These are phyloP conservation scores for Lithophane ornitopus DNA, from an alignment of 2,888 invertebrate species.

Conservation along the genomic window DNA sequence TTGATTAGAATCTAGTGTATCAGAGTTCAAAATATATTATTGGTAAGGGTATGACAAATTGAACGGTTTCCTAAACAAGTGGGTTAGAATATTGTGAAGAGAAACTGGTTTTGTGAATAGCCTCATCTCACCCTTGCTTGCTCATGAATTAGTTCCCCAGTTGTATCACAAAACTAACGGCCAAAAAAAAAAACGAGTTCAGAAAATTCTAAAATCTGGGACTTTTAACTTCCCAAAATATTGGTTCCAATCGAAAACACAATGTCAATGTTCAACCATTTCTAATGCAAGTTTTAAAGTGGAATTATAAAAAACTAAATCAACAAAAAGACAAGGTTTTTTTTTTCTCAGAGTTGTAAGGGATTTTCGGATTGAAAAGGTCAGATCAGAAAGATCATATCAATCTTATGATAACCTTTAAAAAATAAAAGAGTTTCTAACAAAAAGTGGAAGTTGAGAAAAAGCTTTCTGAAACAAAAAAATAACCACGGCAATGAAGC, in stretches of 20 bases:
- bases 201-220: neutral
- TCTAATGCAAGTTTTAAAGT: too few species aligned
- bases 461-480: neutral
- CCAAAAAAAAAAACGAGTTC: neutral
- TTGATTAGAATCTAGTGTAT: constrained; percentile 22
- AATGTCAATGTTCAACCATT: neutral
- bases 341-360: neutral
- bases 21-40: neutral
- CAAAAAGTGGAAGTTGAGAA: neutral
- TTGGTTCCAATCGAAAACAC: neutral
- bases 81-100: neutral
- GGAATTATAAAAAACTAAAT: neutral
- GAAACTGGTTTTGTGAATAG: constrained; percentile 6
- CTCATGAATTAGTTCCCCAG: neutral
- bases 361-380: neutral
- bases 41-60: neutral
- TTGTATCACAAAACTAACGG: neutral
- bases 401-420: neutral
- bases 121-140: constrained; percentile 8
- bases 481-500: too few species aligned
- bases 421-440: too few species aligned
- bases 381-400: neutral
- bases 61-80: neutral
- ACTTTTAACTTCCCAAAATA: neutral
- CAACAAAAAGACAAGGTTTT: accelerated